phyloP scores from a whole-genome alignment of 1,140 invertebrate species.

The Cydia pomonella region DNA sequence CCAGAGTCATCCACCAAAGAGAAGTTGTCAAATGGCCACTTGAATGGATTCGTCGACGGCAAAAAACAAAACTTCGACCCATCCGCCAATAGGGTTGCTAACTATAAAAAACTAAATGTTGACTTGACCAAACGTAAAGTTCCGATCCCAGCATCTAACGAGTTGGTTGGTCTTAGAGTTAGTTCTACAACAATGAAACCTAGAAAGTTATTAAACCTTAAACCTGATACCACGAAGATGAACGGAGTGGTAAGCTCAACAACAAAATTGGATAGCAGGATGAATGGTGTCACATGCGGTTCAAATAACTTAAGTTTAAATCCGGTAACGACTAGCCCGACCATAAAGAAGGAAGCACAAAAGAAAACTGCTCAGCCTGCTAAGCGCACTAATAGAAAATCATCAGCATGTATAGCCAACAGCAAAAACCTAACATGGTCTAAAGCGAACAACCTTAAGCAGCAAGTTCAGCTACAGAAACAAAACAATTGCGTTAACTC shows the following conservation, averaged over 20 bases:
- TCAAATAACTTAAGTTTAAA: conserved; percentile 71
- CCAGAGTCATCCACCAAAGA: conserved; percentile 55
- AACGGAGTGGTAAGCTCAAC: conserved; percentile 69
- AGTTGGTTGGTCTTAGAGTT: conserved; percentile 54
- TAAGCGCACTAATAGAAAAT: conserved; percentile 73
- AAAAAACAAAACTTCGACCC: conserved; percentile 58
- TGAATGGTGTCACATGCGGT: conserved; percentile 72
- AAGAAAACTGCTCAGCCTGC: conserved; percentile 55
- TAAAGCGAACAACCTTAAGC: conserved; percentile 75
- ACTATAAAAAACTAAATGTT: conserved; percentile 45
- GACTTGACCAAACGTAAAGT: conserved; percentile 55
- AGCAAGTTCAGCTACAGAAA: conserved; percentile 67
- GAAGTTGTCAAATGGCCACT: conserved; percentile 45
- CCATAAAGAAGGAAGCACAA: conserved; percentile 57
- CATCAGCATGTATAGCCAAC: conserved; percentile 75
- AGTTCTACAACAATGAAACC: conserved; percentile 53
- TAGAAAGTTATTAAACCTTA: conserved; percentile 53
- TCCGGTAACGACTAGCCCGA: conserved; percentile 50
- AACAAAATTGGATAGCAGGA: conserved; percentile 72
- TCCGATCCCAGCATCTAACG: conserved; percentile 56
- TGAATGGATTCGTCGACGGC: conserved; percentile 58
- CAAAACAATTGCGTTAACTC: conserved; percentile 65
- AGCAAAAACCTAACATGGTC: conserved; percentile 78
- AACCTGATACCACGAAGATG: conserved; percentile 54
- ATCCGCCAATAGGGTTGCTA: conserved; percentile 63